A percentile compares a stretch with the other conserved stretches of the same genome.
These are phyloP conservation scores for Oceanites oceanicus DNA, from an alignment of 2,113 vertebrate genomes.

Conservation along the genomic window DNA sequence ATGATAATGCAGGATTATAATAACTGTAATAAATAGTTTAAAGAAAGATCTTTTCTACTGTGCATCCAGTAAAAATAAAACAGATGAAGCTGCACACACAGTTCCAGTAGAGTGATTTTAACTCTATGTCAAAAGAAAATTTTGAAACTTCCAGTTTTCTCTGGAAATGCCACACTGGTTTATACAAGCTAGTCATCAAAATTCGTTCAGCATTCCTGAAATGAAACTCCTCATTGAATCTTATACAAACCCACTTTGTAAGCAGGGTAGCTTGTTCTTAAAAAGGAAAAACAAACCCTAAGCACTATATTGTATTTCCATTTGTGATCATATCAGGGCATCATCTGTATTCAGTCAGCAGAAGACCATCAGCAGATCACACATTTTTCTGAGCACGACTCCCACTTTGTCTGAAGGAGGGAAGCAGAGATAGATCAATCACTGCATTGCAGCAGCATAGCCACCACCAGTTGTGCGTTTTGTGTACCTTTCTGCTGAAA, in stretches of 20 bases:
- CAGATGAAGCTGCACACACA: not conserved
- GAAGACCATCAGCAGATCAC: not conserved
- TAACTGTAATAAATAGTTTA: not conserved
- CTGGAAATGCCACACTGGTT: not conserved
- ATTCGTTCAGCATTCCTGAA: not conserved
- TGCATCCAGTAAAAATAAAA: not conserved
- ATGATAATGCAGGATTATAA: not conserved
- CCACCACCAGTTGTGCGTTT: fast-evolving
- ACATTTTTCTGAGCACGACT: not conserved
- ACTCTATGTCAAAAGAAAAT: not conserved
- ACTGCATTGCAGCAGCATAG: not conserved
- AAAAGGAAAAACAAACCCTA: not conserved
- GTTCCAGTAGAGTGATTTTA: not conserved
- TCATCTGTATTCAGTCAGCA: not conserved
- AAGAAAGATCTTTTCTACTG: not conserved
- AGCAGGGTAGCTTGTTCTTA: not conserved
- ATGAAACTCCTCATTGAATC: not conserved
- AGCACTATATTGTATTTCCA: not conserved
- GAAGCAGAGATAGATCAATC: not conserved
- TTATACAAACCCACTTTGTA: not conserved
- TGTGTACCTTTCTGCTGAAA: not conserved
- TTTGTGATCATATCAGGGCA: not conserved
- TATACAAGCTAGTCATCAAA: not conserved
- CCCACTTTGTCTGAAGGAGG: not conserved
- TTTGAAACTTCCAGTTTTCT: not conserved